phyloP scores from a whole-genome alignment of 2,113 vertebrate species.

The Proteles cristata region DNA sequence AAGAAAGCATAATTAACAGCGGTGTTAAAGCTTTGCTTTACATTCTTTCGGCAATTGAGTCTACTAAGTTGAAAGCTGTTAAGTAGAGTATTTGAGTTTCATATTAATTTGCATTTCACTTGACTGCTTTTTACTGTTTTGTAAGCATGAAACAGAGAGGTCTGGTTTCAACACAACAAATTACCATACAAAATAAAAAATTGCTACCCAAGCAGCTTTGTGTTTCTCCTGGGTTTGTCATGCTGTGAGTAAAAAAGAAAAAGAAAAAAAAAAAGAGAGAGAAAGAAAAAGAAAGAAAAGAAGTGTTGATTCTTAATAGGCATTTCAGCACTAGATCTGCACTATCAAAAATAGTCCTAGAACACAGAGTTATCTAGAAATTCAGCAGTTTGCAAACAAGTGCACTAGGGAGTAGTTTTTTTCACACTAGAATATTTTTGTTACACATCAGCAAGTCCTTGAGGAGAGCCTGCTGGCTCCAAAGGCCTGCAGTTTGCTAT shows the following conservation, averaged over 20 bases:
- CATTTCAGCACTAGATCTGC: constrained; percentile 68
- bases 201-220: constrained; percentile 61
- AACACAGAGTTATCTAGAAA: constrained; percentile 81
- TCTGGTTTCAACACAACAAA: constrained; percentile 75
- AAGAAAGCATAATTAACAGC: constrained; percentile 69
- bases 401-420: constrained; percentile 78
- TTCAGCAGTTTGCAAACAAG: constrained; percentile 85
- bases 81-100: constrained; percentile 65
- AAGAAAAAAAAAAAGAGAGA: neutral
- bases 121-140: constrained; percentile 60
- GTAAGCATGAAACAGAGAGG: constrained; percentile 65
- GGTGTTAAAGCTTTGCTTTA: constrained; percentile 63
- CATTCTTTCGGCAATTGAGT: constrained; percentile 72
- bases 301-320: constrained; percentile 64
- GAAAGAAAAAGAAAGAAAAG: neutral
- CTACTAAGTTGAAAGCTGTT: constrained; percentile 74
- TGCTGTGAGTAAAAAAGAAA: constrained; percentile 53
- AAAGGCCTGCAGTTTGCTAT: constrained; percentile 71
- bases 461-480: constrained; percentile 78
- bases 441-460: constrained; percentile 82
- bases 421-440: constrained; percentile 84
- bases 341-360: constrained; percentile 76
- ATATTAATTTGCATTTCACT: constrained; percentile 78
- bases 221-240: constrained; percentile 64
- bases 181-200: constrained; percentile 65